Percentiles rank a stretch among this genome's conserved stretches.
These are phyloP conservation scores for Drosophila formosana DNA, from an alignment of 2,888 invertebrate species.

Conservation along the genomic window DNA sequence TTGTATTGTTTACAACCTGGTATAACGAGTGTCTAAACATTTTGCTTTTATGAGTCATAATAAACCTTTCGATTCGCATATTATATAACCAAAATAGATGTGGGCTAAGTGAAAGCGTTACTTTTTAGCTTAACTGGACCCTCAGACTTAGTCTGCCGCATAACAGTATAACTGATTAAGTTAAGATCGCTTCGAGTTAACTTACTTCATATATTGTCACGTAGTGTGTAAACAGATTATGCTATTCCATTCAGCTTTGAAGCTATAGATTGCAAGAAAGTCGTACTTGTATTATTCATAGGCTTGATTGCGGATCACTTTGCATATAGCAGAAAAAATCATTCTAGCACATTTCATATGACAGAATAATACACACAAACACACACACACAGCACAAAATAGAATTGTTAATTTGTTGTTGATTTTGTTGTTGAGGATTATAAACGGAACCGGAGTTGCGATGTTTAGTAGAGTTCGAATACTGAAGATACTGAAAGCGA, in stretches of 20 bases:
- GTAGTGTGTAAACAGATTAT: conserved; percentile 56
- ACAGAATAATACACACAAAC: not conserved
- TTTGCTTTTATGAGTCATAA: not conserved
- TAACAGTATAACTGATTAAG: conserved; percentile 43
- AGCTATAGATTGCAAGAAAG: conserved; percentile 41
- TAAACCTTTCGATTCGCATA: conserved; percentile 1
- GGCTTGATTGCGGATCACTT: conserved; percentile 42
- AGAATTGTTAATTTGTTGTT: not conserved
- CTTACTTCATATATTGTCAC: conserved; percentile 70
- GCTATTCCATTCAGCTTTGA: conserved; percentile 61
- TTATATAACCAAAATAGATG: conserved; percentile 27
- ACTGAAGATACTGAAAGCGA: conserved; percentile 22
- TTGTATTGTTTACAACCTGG: conserved; percentile 15
- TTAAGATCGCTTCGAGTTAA: conserved; percentile 31
- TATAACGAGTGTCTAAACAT: conserved; percentile 19
- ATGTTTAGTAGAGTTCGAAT: conserved; percentile 14
- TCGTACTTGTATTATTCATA: conserved; percentile 33
- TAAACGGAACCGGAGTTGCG: conserved; percentile 40
- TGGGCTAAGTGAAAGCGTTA: conserved; percentile 39
- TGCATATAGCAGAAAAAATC: conserved; percentile 21
- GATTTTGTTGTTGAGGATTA: conserved; percentile 3
- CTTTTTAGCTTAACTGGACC: conserved; percentile 9
- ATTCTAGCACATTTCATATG: conserved; percentile 26
- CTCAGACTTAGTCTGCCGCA: conserved; percentile 3
- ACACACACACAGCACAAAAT: conserved; percentile 25